Base-by-base conservation (phyloP, 1,140 invertebrate genomes). In the Asobara japonica region DNA sequence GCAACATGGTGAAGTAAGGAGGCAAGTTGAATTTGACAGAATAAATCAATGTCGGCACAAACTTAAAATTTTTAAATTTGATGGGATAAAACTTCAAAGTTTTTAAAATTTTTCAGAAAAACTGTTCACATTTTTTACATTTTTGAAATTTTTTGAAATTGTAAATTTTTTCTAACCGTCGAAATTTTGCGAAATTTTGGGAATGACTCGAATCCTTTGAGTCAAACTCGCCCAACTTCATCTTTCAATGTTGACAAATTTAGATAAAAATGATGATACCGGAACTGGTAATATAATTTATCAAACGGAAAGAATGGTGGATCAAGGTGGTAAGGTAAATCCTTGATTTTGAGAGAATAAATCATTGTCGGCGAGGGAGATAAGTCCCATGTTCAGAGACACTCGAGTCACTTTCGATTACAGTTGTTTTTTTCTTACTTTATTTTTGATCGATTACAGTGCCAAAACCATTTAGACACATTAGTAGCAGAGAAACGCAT, bases 1-100 rank as follows among this genome's bases (percentile, higher is more conserved):
- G 41, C 4, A 45, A 45, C 6, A 56, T 56, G 16, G 51, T 56
- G 18, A 25, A 10, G 51, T 22, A 3, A 22, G 20, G 38, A 66
- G 45, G 45, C 48, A 48, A 66, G 48, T 45, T 3, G 20, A 41
- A 27, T n/a, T n/a, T 7, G 41, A 13, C 20, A 20, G 29, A 29
- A 66, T 66, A 41, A 66, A 66, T 66, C 20, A 66, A 48, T 48
- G 36, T 66, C 65, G 27, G n/a, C 27, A n/a, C n/a, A n/a, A n/a
- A n/a, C n/a, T n/a, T n/a, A n/a, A n/a, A n/a, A n/a, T n/a, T n/a
- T n/a, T n/a, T n/a, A n/a, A n/a, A n/a, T n/a, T n/a, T n/a, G n/a
- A n/a, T n/a, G n/a, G n/a, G n/a, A n/a, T n/a, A n/a, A n/a, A n/a
- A n/a, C n/a, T n/a, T n/a, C n/a, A n/a, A n/a, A n/a, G n/a, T n/a